Evolutionary conservation across 2,888 invertebrate species (phyloP), one percentile per base, ranked within the genome.

Genomic region (Neoaliturus tenellus): DNA sequence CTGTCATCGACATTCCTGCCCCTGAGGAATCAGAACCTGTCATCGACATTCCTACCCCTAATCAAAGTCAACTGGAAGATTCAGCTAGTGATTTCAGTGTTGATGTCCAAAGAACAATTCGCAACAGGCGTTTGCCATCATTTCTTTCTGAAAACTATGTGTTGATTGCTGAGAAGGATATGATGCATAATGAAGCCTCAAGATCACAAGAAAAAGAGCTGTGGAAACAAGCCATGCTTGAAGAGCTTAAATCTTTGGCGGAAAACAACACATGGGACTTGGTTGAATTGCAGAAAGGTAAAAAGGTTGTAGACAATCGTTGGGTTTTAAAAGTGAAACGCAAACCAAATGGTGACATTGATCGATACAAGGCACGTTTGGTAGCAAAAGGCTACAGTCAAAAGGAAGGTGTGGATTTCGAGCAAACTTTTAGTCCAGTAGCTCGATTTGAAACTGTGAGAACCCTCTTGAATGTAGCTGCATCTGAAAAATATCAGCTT

Each of bases 391-490:
- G 88, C 3, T 89, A 85, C 84, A 48, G 83, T 8, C 89, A 89
- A 80, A 84, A 78, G 55, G 62, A 85, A 28, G 88, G 87, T 6
- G 82, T 88, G n/a, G 88, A 89, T 71, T 89, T 88, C 81, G 78
- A 87, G 6, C 87, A 88, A 81, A 88, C 87, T 2, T 89, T 87
- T 86, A 85, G 88, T 8, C 88, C 88, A 3, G 88, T 88, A 0
- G 85, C 88, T 20, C 67, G 86, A 41, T 85, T 86, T 67, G 85
- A 73, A 14, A 86, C 88, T 0, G 85, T 89, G 14, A 85, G 88
- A 67, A 83, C 85, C 39, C 80, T 89, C 23, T 80, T 88, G 33
- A 88, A 88, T 8, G 25, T 88, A 12, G 87, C 87, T 8, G 87
- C 85, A 2, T 83, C 87, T 82, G n/a, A 86, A 8, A 83, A 87